phyloP scores from a whole-genome alignment of 2,113 vertebrate genomes.

The Thymallus thymallus region DNA sequence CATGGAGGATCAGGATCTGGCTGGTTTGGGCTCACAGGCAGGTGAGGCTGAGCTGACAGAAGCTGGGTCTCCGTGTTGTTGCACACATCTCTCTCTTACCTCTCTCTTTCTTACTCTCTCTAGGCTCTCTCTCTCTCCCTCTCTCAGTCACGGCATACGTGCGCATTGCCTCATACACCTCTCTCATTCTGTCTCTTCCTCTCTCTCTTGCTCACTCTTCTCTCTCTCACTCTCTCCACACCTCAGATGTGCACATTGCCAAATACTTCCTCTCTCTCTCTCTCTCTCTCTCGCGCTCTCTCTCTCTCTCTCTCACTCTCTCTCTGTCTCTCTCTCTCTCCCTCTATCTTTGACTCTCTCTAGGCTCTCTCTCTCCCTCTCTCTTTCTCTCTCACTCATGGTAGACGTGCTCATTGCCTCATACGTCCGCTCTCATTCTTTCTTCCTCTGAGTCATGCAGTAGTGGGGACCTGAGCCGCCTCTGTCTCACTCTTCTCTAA shows the following conservation, averaged over 20 bases:
- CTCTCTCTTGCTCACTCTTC: background rate
- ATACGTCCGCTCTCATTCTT: background rate
- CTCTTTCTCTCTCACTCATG: background rate
- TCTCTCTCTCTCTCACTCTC: background rate
- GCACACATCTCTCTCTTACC: constrained; percentile 29
- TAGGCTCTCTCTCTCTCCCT: background rate
- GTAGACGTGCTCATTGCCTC: background rate
- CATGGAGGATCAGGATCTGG: constrained; percentile 17
- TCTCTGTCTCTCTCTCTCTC: constrained; percentile 21
- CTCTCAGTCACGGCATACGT: background rate
- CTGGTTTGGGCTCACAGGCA: constrained; percentile 25
- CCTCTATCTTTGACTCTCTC: constrained; percentile 13
- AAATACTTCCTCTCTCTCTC: background rate
- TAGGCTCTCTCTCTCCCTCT: background rate
- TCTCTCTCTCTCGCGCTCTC: constrained; percentile 1
- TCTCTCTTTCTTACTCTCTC: constrained; percentile 14
- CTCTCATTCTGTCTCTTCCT: background rate
- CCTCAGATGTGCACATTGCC: background rate
- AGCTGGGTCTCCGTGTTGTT: constrained; percentile 3
- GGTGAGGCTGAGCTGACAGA: constrained; percentile 40
- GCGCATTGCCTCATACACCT: background rate
- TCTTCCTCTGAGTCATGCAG: background rate
- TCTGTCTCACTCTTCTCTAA: too few species aligned
- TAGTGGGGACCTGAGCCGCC: background rate
- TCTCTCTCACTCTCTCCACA: background rate